phyloP scores from a whole-genome alignment of 2,113 vertebrate genomes.

The Coreoperca whiteheadi region DNA sequence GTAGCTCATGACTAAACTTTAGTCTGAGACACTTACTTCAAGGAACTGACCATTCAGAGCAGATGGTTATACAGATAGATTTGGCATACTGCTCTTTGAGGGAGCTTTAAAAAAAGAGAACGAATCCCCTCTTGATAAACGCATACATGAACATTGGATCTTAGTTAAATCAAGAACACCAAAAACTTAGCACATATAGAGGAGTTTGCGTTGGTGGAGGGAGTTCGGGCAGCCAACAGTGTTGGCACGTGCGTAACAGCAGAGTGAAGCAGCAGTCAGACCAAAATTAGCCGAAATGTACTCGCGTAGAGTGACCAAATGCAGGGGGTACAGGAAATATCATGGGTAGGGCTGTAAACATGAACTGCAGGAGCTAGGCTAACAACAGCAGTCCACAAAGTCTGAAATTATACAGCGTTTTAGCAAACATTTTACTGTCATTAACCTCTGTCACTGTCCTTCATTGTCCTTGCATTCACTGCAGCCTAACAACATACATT shows the following conservation, averaged over 20 bases:
- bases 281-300: slow-evolving; percentile 11
- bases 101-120: background rate
- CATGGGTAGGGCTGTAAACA: slow-evolving; percentile 1
- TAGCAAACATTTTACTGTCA: background rate
- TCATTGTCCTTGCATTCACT: background rate
- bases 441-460: background rate
- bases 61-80: slow-evolving; percentile 16
- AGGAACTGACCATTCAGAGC: background rate
- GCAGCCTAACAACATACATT: background rate
- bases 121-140: background rate
- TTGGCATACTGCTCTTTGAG: background rate
- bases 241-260: background rate
- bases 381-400: background rate
- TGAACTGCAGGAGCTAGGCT: background rate
- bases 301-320: background rate
- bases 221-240: background rate
- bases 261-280: slow-evolving; percentile 1
- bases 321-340: background rate
- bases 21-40: background rate
- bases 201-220: background rate
- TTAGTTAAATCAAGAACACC: slow-evolving; percentile 3
- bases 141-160: background rate
- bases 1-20: background rate
- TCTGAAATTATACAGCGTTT: background rate
- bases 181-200: slow-evolving; percentile 3